These are phyloP conservation scores for Danio albolineatus DNA, from an alignment of 2,797 vertebrate species.

Conservation along the genomic window DNA sequence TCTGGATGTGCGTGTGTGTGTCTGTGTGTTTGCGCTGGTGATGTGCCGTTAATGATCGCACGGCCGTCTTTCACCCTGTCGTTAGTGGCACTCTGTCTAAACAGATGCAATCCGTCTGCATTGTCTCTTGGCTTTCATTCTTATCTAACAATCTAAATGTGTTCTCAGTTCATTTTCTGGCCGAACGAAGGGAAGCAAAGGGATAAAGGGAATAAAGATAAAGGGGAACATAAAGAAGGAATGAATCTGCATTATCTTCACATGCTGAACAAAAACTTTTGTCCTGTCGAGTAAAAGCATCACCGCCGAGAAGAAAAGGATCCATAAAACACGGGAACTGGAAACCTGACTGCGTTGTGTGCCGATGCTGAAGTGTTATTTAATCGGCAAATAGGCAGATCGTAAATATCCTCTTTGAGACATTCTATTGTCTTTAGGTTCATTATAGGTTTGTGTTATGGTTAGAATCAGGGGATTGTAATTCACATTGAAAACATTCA, in stretches of 20 bases:
- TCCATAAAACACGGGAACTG: slow-evolving; percentile 40
- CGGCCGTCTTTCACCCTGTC: slow-evolving; percentile 27
- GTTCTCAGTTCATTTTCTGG: slow-evolving; percentile 45
- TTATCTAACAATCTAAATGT: slow-evolving; percentile 49
- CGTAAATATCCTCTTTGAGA: slow-evolving; percentile 11
- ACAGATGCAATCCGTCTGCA: slow-evolving; percentile 21
- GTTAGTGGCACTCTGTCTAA: slow-evolving; percentile 38
- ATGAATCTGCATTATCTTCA: slow-evolving; percentile 33
- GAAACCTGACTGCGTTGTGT: slow-evolving; percentile 19
- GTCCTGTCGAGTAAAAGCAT: slow-evolving; percentile 33
- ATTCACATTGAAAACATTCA: background rate
- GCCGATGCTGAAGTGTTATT: slow-evolving; percentile 1
- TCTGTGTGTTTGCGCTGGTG: background rate
- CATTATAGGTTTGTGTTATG: slow-evolving; percentile 3
- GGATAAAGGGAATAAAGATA: slow-evolving; percentile 41
- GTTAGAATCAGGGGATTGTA: background rate
- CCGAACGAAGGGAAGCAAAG: slow-evolving; percentile 34
- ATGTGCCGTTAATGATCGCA: slow-evolving; percentile 21
- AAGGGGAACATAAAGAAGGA: slow-evolving; percentile 33
- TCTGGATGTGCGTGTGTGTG: background rate
- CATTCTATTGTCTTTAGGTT: background rate
- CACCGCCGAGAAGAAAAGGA: slow-evolving; percentile 37
- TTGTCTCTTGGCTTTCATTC: slow-evolving; percentile 42
- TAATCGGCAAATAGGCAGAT: slow-evolving; percentile 8
- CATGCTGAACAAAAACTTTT: slow-evolving; percentile 37